These are phyloP conservation scores for Selenia dentaria DNA, from an alignment of 2,888 invertebrate species.

Conservation along the genomic window DNA sequence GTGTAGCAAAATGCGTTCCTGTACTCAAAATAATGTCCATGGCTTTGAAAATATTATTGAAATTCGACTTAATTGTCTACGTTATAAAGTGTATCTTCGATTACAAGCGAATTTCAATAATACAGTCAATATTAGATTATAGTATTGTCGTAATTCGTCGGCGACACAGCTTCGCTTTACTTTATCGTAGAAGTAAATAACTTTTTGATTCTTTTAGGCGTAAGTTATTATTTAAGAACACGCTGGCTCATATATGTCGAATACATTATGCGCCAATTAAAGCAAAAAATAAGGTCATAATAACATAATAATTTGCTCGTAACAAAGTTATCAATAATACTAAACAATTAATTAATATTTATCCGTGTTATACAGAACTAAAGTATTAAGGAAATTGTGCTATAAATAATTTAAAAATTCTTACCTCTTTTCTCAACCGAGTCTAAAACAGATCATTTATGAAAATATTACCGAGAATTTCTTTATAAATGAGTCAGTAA, in stretches of 20 bases:
- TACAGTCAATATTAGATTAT: conserved; percentile 18
- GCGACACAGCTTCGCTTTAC: conserved; percentile 26
- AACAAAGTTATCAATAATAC: too few species aligned
- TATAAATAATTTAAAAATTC: too few species aligned
- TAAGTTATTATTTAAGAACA: conserved; percentile 25
- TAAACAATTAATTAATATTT: too few species aligned
- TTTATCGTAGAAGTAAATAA: conserved; percentile 19
- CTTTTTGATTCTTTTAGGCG: conserved; percentile 27
- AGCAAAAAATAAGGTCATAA: too few species aligned
- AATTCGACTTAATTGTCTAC: conserved; percentile 21
- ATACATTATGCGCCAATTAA: too few species aligned
- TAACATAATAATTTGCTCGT: too few species aligned
- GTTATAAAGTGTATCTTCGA: conserved; percentile 20
- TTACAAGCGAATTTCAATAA: conserved; percentile 27
- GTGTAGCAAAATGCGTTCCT: not conserved
- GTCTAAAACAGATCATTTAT: too few species aligned
- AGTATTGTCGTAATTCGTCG: conserved; percentile 24
- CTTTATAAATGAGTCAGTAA: conserved; percentile 8
- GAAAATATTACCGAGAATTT: too few species aligned
- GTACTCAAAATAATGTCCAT: conserved; percentile 4
- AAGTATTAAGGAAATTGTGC: too few species aligned
- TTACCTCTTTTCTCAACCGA: too few species aligned
- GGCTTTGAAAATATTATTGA: conserved; percentile 31
- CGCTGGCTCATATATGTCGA: conserved; percentile 19
- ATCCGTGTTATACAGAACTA: too few species aligned